Conservation (phyloP, 2,888 invertebrate species). For the Epinotia nisella region DNA sequence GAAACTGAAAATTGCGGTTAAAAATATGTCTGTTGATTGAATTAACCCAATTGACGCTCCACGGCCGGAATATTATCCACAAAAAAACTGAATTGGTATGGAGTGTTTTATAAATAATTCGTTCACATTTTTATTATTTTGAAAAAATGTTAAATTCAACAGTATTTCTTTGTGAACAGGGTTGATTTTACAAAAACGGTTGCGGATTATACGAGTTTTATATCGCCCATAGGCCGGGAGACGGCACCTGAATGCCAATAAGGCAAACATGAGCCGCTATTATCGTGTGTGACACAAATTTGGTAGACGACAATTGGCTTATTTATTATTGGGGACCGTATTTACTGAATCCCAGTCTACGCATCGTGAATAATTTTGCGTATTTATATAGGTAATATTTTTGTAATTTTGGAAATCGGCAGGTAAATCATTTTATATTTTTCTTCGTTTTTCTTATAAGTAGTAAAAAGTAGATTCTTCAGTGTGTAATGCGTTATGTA, state of each 20-base stretch:
- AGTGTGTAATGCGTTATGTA: neutral
- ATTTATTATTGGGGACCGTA: constrained; percentile 42
- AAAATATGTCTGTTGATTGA: constrained; percentile 20
- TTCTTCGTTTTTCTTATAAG: neutral
- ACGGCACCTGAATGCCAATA: constrained; percentile 38
- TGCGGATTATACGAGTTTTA: constrained; percentile 13
- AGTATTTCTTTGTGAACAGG: constrained; percentile 5
- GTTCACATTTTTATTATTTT: neutral
- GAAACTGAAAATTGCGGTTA: constrained; percentile 3
- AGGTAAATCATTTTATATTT: neutral
- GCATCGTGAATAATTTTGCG: constrained; percentile 28
- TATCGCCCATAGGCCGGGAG: constrained; percentile 22
- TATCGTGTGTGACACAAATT: constrained; percentile 44
- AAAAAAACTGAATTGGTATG: constrained; percentile 34
- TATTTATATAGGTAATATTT: neutral
- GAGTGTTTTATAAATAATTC: constrained; percentile 32
- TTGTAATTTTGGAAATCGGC: neutral
- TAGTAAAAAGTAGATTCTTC: neutral
- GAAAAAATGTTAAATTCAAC: neutral
- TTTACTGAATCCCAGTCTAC: constrained; percentile 38
- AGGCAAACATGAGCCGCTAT: constrained; percentile 36
- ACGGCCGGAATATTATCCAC: constrained; percentile 14
- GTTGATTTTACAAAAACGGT: constrained; percentile 17
- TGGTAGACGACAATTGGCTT: constrained; percentile 44
- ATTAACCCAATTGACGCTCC: constrained; percentile 18